Conservation (phyloP, 2,888 invertebrate genomes). For the Lasius platythorax region DNA sequence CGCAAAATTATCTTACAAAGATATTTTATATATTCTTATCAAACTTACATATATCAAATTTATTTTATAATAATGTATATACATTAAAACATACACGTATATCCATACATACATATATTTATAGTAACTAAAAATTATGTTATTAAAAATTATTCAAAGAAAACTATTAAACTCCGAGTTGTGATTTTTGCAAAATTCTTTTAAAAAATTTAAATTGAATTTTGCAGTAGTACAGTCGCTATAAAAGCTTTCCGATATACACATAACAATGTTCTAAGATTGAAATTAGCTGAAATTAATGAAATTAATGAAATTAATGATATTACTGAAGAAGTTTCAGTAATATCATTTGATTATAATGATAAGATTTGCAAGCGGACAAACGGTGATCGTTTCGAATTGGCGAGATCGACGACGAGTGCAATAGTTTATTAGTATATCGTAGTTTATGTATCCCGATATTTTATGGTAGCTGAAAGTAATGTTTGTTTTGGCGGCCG, state of each 20-base stretch:
- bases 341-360: background rate
- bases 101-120: background rate
- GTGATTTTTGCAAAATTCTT: no score
- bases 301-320: no score
- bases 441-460: conserved; percentile 20
- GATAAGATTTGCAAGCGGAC: background rate
- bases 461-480: conserved; percentile 26
- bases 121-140: no score
- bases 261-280: background rate
- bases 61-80: background rate
- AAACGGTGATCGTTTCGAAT: background rate
- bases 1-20: background rate
- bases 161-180: no score
- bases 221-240: no score
- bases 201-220: no score
- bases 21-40: background rate
- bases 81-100: no score
- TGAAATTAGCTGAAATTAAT: background rate
- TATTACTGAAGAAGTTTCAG: no score
- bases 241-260: background rate
- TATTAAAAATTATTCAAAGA: background rate
- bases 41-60: background rate
- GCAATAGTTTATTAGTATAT: background rate
- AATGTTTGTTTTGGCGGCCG: background rate
- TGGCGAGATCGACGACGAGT: conserved; percentile 21